Evolutionary conservation across 1,140 invertebrate genomes (phyloP).

Genomic region (Himalopsyche phryganea): DNA sequence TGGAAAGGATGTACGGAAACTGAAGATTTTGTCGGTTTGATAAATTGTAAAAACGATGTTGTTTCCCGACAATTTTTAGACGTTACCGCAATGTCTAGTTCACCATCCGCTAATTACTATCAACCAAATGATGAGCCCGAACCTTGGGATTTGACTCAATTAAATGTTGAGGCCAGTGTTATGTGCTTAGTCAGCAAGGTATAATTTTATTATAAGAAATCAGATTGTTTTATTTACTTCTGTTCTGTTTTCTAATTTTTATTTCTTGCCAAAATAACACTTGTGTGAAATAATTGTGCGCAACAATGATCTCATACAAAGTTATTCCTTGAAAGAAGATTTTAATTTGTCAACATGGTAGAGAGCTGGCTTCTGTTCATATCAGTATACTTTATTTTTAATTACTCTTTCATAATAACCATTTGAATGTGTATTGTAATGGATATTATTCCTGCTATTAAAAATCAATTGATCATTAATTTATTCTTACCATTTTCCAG

Average conservation of each 20-base stretch:
- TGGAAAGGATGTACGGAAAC: not conserved
- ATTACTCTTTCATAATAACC: no score
- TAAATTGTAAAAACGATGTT: slow-evolving; percentile 9
- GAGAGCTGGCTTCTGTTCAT: no score
- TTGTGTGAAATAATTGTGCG: no score
- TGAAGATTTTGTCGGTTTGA: no score
- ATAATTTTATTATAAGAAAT: slow-evolving; percentile 11
- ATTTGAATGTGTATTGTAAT: not conserved
- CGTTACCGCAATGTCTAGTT: slow-evolving; percentile 70
- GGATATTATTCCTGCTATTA: not conserved
- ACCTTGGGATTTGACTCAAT: slow-evolving; percentile 81
- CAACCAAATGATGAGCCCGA: slow-evolving; percentile 80
- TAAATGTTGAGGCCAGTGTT: slow-evolving; percentile 86
- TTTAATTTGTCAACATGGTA: no score
- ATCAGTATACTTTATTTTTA: no score
- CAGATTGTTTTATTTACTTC: no score
- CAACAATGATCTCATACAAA: no score
- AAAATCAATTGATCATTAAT: no score
- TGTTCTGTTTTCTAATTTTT: no score
- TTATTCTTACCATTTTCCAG: slow-evolving; percentile 16
- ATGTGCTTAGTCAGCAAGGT: slow-evolving; percentile 79
- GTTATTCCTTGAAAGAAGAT: no score
- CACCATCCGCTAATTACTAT: slow-evolving; percentile 77
- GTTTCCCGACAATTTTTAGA: slow-evolving; percentile 57
- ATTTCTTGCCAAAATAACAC: no score